Conservation (phyloP, 2,888 invertebrate genomes). For the Agrenia bidenticulata region DNA sequence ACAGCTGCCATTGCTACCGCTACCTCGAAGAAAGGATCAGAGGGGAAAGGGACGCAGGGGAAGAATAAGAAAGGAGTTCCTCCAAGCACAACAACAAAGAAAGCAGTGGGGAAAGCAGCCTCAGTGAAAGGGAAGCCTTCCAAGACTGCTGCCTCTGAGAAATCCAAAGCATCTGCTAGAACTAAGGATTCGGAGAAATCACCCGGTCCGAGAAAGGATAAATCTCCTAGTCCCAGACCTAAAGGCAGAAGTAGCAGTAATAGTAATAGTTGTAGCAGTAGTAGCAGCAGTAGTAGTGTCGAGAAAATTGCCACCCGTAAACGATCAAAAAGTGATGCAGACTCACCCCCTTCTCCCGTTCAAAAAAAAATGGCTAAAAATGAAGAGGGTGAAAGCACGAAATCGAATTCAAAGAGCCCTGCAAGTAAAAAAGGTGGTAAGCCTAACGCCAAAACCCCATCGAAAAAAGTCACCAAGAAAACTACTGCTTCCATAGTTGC, state of each 20-base stretch:
- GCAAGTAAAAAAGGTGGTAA: conserved; percentile 16
- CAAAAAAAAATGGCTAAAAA: conserved; percentile 26
- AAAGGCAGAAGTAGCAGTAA: conserved; percentile 6
- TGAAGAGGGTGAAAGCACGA: conserved; percentile 15
- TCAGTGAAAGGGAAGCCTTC: conserved; percentile 27
- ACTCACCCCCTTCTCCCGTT: conserved; percentile 32
- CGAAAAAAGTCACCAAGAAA: conserved; percentile 32
- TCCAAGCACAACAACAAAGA: background rate
- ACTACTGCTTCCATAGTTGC: conserved; percentile 33
- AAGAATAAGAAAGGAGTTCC: background rate
- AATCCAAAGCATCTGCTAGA: background rate
- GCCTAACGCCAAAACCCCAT: conserved; percentile 20
- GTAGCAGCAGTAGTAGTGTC: conserved; percentile 15
- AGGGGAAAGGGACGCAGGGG: background rate
- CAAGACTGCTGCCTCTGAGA: background rate
- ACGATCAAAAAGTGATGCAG: conserved; percentile 35
- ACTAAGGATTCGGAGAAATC: conserved; percentile 17
- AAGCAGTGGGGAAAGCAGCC: background rate
- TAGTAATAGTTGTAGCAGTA: conserved; percentile 20
- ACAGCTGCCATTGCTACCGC: background rate
- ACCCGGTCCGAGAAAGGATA: conserved; percentile 25
- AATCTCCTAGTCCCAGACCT: conserved; percentile 41
- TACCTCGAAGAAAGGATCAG: background rate
- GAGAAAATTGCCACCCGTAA: conserved; percentile 34
- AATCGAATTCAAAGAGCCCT: background rate